These are phyloP conservation scores for Cololabis saira DNA, from an alignment of 2,113 vertebrate species.

Conservation along the genomic window DNA sequence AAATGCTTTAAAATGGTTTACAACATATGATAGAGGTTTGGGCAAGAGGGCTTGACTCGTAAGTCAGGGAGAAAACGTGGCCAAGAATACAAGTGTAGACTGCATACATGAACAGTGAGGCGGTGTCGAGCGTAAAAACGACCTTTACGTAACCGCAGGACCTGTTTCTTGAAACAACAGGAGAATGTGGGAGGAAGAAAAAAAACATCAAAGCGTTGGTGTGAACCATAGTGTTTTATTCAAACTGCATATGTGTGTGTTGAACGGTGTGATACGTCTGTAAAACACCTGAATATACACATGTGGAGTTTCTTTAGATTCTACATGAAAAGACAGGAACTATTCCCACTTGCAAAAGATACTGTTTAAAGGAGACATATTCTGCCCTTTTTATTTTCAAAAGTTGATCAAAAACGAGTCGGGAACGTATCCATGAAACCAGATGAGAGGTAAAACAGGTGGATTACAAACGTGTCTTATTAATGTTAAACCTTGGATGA, in stretches of 20 bases:
- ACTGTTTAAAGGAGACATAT: too few relatives aligned
- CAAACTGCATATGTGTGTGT: slow-evolving; percentile 1
- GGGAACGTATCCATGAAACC: too few relatives aligned
- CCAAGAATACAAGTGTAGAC: slow-evolving; percentile 5
- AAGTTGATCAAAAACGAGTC: too few relatives aligned
- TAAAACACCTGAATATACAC: too few relatives aligned
- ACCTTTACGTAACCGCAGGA: slow-evolving; percentile 39
- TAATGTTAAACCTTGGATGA: too few relatives aligned
- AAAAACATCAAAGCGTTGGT: slow-evolving; percentile 49
- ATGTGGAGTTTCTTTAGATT: too few relatives aligned
- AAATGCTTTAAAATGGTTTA: slow-evolving; percentile 24
- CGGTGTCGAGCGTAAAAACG: slow-evolving; percentile 18
- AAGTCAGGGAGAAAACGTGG: slow-evolving; percentile 23
- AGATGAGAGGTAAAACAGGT: too few relatives aligned
- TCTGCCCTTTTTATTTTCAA: too few relatives aligned
- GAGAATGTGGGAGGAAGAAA: slow-evolving; percentile 1
- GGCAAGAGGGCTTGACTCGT: slow-evolving; percentile 7
- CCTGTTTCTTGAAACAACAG: slow-evolving; percentile 30
- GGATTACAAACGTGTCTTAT: too few relatives aligned
- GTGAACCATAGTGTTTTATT: slow-evolving; percentile 38
- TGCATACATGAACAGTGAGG: slow-evolving; percentile 25
- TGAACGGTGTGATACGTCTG: too few relatives aligned
- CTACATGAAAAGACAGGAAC: too few relatives aligned
- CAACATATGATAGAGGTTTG: slow-evolving; percentile 28
- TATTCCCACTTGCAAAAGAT: too few relatives aligned